These are phyloP conservation scores for Dipodomys merriami DNA, from an alignment of 2,113 vertebrate genomes.

Conservation along the genomic window DNA sequence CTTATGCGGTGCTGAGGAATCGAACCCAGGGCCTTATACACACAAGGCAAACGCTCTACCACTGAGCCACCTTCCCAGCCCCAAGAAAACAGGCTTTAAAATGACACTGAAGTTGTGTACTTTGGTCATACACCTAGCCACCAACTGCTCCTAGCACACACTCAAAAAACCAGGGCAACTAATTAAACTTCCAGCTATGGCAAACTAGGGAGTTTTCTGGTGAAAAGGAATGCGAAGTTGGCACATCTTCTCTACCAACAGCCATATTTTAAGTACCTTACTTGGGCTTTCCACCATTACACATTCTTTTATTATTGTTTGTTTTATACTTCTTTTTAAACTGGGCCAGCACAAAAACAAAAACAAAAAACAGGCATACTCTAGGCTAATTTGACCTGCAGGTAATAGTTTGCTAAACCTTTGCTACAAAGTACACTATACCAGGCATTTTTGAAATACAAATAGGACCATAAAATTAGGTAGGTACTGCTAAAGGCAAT, in stretches of 20 bases:
- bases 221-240: not conserved
- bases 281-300: not conserved
- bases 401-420: not conserved
- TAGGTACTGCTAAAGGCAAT: constrained; percentile 8
- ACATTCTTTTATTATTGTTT: not conserved
- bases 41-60: too few relatives aligned
- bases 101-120: not conserved
- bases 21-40: too few relatives aligned
- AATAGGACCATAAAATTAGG: not conserved
- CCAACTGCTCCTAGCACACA: not conserved
- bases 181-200: constrained; percentile 4
- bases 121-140: not conserved
- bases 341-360: not conserved
- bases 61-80: too few relatives aligned
- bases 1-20: too few relatives aligned
- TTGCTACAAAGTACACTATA: not conserved
- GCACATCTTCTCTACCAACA: not conserved
- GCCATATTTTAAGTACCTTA: not conserved
- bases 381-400: not conserved
- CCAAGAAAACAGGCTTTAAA: not conserved
- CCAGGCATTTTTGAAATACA: not conserved
- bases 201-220: constrained; percentile 15
- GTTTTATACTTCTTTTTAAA: constrained; percentile 32
- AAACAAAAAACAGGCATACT: not conserved
- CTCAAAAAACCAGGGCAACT: not conserved